Percentiles rank a stretch among this genome's conserved stretches.
phyloP scores from a whole-genome alignment of 1,140 invertebrate species.

The Drosophila serrata region DNA sequence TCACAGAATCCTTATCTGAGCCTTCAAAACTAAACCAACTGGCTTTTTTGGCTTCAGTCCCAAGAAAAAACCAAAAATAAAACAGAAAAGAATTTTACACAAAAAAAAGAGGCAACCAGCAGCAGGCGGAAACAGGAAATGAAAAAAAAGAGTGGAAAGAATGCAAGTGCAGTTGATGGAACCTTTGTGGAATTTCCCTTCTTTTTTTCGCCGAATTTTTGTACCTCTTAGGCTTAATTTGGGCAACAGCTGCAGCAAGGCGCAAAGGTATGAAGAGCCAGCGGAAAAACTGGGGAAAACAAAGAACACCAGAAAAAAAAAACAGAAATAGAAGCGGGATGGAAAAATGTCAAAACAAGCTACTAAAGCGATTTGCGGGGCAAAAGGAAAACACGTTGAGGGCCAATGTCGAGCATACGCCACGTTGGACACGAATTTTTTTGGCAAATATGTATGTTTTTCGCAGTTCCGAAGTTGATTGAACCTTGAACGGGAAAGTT shows the following conservation, averaged over 20 bases:
- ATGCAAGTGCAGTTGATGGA: conserved; percentile 65
- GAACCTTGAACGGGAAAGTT: conserved; percentile 42
- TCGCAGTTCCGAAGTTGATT: conserved; percentile 36
- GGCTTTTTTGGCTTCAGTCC: conserved; percentile 28
- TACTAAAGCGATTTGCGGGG: conserved; percentile 41
- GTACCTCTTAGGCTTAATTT: conserved; percentile 47
- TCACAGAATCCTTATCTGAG: conserved; percentile 60
- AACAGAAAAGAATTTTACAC: background rate
- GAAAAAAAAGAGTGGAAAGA: conserved; percentile 20
- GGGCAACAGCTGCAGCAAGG: conserved; percentile 27
- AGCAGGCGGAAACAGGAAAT: background rate
- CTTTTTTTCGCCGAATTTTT: conserved; percentile 36
- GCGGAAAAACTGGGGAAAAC: conserved; percentile 26
- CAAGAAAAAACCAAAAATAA: background rate
- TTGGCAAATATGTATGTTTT: conserved; percentile 28
- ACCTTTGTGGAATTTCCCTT: conserved; percentile 45
- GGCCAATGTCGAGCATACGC: conserved; percentile 65
- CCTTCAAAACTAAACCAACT: conserved; percentile 57
- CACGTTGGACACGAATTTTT: conserved; percentile 41
- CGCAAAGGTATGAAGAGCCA: conserved; percentile 52
- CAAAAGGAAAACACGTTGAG: conserved; percentile 14
- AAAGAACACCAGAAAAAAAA: conserved; percentile 14
- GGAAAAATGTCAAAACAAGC: conserved; percentile 50
- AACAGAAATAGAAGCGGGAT: conserved; percentile 7
- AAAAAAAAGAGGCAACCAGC: conserved; percentile 12